phyloP scores from a whole-genome alignment of 2,888 invertebrate species.

The Xylota segnis region DNA sequence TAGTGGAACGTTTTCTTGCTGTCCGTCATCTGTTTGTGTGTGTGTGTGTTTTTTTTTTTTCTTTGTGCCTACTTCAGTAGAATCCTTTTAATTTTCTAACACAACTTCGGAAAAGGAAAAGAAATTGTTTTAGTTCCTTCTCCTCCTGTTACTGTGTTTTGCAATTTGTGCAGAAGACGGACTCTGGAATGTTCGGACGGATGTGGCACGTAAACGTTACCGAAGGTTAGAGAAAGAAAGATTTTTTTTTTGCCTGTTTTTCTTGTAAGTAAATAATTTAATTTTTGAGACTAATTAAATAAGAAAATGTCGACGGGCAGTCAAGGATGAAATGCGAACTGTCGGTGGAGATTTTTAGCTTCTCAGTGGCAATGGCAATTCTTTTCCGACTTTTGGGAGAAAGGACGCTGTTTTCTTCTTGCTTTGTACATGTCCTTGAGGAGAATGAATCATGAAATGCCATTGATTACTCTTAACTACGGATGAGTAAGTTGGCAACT shows the following conservation, averaged over 20 bases:
- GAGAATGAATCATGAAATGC: too few species aligned
- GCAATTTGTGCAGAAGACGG: slow-evolving; percentile 24
- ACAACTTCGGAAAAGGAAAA: slow-evolving; percentile 30
- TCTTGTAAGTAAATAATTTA: slow-evolving; percentile 56
- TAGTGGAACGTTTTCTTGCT: slow-evolving; percentile 61
- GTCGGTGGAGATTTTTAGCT: background rate
- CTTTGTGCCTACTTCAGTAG: slow-evolving; percentile 34
- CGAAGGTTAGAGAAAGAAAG: slow-evolving; percentile 11
- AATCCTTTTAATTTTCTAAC: slow-evolving; percentile 69
- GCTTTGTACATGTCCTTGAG: background rate
- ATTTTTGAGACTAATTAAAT: slow-evolving; percentile 54
- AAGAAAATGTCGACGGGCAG: background rate
- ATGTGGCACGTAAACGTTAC: slow-evolving; percentile 27
- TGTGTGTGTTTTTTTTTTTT: slow-evolving; percentile 23
- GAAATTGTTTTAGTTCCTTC: slow-evolving; percentile 57
- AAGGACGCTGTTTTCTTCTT: background rate
- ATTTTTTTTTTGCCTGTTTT: too few species aligned
- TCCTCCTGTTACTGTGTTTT: slow-evolving; percentile 39
- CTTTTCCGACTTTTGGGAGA: background rate
- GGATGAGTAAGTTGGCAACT: too few species aligned
- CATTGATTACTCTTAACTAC: too few species aligned
- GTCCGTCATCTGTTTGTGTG: slow-evolving; percentile 22
- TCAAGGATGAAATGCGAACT: slow-evolving; percentile 6
- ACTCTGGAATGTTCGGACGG: slow-evolving; percentile 7
- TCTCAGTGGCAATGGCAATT: background rate